These are phyloP conservation scores for Gryllus bimaculatus DNA, from an alignment of 1,140 invertebrate species.

Conservation along the genomic window DNA sequence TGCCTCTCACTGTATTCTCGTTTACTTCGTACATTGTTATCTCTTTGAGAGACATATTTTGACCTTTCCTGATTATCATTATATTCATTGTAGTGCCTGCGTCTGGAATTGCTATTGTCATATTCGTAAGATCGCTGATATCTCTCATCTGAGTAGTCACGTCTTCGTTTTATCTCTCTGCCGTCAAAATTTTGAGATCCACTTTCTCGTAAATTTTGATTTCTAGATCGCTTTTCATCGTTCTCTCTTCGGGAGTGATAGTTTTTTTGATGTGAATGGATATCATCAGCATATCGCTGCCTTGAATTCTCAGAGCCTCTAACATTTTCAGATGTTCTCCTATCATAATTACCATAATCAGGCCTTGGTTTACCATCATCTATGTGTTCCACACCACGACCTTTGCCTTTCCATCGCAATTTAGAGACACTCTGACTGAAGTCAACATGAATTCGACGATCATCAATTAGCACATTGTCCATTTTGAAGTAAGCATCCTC, in stretches of 20 bases:
- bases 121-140: not conserved
- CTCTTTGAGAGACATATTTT: not conserved
- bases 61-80: not conserved
- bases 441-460: conserved; percentile 96
- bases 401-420: conserved; percentile 79
- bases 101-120: not conserved
- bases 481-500: conserved; percentile 99
- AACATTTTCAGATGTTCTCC: not conserved
- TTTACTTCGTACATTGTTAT: not conserved
- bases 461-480: conserved; percentile 99
- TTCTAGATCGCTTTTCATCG: not conserved
- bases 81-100: not conserved
- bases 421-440: conserved; percentile 98
- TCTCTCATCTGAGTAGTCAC: not conserved
- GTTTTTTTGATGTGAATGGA: not conserved
- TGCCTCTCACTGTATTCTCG: not conserved
- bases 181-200: not conserved
- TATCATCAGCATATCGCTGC: not conserved
- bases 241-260: not conserved
- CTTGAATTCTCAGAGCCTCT: not conserved
- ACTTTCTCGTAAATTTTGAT: not conserved
- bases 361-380: not conserved
- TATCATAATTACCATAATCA: not conserved
- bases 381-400: conserved; percentile 28
- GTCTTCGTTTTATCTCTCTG: not conserved